phyloP scores from a whole-genome alignment of 2,113 vertebrate genomes.

The Cottus gobio region DNA sequence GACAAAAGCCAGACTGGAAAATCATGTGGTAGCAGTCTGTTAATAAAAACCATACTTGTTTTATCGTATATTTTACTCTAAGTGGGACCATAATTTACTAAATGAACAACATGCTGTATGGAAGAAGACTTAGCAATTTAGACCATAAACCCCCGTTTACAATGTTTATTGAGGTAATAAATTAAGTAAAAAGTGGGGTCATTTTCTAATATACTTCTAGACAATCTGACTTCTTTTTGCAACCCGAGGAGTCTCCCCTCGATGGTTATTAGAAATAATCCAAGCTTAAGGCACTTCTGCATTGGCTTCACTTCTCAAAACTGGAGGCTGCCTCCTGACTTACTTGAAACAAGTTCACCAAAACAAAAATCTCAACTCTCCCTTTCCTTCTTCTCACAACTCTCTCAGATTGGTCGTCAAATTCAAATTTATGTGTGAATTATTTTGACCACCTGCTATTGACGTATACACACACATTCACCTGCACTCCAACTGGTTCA shows the following conservation, averaged over 20 bases:
- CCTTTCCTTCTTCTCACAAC: background rate
- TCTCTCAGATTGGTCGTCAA: conserved; percentile 38
- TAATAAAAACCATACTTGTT: background rate
- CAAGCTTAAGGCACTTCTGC: background rate
- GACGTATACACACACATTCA: conserved; percentile 47
- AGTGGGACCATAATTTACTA: background rate
- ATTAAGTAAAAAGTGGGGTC: background rate
- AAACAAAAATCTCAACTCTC: background rate
- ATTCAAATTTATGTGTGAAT: conserved; percentile 28
- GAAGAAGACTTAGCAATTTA: background rate
- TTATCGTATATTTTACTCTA: background rate
- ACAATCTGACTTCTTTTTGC: background rate
- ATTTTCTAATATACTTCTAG: background rate
- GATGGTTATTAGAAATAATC: background rate
- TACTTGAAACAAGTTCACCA: background rate
- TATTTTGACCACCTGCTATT: conserved; percentile 41
- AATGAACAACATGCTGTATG: background rate
- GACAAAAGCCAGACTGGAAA: background rate
- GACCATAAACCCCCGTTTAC: background rate
- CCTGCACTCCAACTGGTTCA: conserved; percentile 68
- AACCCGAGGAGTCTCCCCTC: background rate
- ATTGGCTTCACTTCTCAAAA: background rate
- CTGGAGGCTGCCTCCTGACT: background rate
- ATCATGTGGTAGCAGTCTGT: background rate
- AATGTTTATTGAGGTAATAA: background rate